phyloP scores from a whole-genome alignment of 2,888 invertebrate genomes.

The Bruchidius siliquastri region DNA sequence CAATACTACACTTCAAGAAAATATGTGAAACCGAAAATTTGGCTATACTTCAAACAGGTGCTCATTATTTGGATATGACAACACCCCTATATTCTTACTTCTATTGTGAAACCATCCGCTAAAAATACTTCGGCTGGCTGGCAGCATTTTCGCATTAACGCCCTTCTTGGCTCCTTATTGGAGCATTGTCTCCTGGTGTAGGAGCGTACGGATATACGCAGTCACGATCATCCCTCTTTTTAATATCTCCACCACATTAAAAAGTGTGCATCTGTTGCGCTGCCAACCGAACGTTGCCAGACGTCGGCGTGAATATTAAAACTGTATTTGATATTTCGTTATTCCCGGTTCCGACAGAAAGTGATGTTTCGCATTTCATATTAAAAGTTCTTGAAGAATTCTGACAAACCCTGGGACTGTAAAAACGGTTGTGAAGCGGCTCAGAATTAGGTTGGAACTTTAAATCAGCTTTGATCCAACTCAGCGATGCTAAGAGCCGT shows the following conservation, averaged over 20 bases:
- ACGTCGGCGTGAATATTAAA: background rate
- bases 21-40: too few relatives aligned
- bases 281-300: background rate
- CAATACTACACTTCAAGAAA: too few relatives aligned
- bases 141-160: slow-evolving; percentile 26
- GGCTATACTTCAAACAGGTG: too few relatives aligned
- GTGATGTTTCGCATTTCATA: background rate
- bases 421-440: background rate
- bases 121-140: background rate
- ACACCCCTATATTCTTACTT: background rate
- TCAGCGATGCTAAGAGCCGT: too few relatives aligned
- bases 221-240: slow-evolving; percentile 11
- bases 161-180: slow-evolving; percentile 28
- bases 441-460: too few relatives aligned
- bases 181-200: slow-evolving; percentile 23
- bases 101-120: background rate
- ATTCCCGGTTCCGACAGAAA: background rate
- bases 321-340: background rate
- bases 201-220: slow-evolving; percentile 4
- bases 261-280: slow-evolving; percentile 20
- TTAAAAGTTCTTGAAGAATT: background rate
- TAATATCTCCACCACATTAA: slow-evolving; percentile 14
- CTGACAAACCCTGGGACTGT: too few relatives aligned
- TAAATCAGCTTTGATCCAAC: too few relatives aligned
- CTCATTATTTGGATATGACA: too few relatives aligned